Evolutionary conservation across 2,113 vertebrate genomes (phyloP).

Genomic region (Nycticryphes semicollaris): DNA sequence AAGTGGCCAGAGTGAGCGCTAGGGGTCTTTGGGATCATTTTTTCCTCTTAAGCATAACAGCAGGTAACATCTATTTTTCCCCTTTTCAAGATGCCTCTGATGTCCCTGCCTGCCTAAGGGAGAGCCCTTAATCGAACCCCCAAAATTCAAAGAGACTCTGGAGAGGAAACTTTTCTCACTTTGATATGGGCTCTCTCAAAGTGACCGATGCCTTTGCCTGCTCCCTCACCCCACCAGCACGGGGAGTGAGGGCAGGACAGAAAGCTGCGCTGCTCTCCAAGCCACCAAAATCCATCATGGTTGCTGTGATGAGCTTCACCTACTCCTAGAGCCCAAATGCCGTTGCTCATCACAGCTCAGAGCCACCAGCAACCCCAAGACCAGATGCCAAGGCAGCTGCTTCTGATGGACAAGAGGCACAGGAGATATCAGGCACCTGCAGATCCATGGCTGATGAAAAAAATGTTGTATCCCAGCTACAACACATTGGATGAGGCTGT

Average conservation of each 20-base stretch:
- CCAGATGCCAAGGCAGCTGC: not conserved
- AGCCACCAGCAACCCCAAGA: not conserved
- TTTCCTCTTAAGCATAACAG: not conserved
- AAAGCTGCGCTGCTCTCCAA: not conserved
- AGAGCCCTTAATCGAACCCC: not conserved
- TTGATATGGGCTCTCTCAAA: not conserved
- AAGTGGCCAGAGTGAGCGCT: not conserved
- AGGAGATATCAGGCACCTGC: not conserved
- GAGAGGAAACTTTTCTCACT: not conserved
- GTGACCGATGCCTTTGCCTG: fast-evolving
- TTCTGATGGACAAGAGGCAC: not conserved
- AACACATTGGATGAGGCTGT: not conserved
- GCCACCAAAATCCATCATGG: not conserved
- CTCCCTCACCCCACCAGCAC: not conserved
- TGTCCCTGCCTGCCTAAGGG: not conserved
- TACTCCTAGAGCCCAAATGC: not conserved
- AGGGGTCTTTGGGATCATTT: not conserved
- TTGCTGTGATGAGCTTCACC: not conserved
- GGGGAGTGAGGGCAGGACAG: fast-evolving
- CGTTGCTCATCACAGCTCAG: fast-evolving
- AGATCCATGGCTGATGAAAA: not conserved
- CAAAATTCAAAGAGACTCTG: not conserved
- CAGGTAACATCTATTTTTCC: not conserved
- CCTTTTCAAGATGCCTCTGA: not conserved
- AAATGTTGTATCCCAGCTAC: not conserved